Percentiles rank a stretch among this genome's conserved stretches.
Conservation (phyloP, 2,888 invertebrate genomes). For the Stenodema calcarata region DNA sequence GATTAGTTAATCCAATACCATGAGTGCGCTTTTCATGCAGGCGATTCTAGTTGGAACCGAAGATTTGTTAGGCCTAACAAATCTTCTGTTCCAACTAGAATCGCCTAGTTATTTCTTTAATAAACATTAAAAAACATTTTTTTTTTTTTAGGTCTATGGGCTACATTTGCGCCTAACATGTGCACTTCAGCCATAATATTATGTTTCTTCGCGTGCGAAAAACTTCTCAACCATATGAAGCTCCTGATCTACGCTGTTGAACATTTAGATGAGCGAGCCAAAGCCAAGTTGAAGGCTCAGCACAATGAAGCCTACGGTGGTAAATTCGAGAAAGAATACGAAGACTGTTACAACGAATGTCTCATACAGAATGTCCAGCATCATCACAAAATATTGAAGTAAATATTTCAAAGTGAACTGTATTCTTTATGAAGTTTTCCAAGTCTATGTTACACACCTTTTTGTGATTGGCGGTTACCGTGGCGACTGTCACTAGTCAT, state of each 20-base stretch:
- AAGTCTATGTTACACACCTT: too few relatives aligned
- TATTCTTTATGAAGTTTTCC: neutral
- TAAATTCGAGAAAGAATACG: neutral
- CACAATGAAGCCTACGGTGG: too few relatives aligned
- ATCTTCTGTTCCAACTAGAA: too few relatives aligned
- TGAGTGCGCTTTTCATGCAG: too few relatives aligned
- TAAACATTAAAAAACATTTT: too few relatives aligned
- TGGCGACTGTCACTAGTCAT: too few relatives aligned
- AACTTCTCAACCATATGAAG: neutral
- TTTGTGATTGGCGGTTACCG: too few relatives aligned
- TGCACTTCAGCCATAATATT: neutral
- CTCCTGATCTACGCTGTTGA: neutral
- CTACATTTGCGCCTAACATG: neutral
- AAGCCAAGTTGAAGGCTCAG: neutral
- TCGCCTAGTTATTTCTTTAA: too few relatives aligned
- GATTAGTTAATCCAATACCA: too few relatives aligned
- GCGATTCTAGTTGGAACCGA: too few relatives aligned
- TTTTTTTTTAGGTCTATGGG: neutral
- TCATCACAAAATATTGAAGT: neutral
- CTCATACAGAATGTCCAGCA: neutral
- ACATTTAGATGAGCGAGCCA: neutral
- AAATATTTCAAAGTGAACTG: neutral
- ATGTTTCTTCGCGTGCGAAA: neutral
- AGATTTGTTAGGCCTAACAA: too few relatives aligned
- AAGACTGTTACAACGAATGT: slow-evolving; percentile 13